Conservation (phyloP, 2,113 vertebrate genomes). For the Alethe diademata region DNA sequence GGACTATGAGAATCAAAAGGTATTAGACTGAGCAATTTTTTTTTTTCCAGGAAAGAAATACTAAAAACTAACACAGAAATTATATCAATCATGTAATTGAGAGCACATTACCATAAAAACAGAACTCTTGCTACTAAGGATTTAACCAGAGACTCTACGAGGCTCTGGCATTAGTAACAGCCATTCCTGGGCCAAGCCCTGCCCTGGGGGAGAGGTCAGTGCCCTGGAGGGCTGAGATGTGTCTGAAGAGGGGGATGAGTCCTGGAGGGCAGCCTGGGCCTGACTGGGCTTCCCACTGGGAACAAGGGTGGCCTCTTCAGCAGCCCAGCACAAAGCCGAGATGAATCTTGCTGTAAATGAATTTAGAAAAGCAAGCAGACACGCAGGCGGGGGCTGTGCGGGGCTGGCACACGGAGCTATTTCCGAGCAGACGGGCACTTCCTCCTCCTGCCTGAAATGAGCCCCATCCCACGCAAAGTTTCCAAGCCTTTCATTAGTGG, state of each 20-base stretch:
- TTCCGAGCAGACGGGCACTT: slow-evolving; percentile 69
- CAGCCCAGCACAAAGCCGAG: background rate
- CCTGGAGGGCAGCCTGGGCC: fast-evolving
- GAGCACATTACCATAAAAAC: background rate
- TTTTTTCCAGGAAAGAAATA: background rate
- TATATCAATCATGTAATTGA: background rate
- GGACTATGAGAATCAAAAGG: background rate
- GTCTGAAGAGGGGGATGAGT: fast-evolving
- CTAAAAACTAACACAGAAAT: background rate
- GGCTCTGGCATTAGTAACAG: fast-evolving
- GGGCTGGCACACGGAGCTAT: slow-evolving; percentile 47
- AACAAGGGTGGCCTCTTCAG: background rate
- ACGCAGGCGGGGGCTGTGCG: background rate
- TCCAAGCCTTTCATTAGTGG: slow-evolving; percentile 81
- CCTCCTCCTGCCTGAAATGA: slow-evolving; percentile 70
- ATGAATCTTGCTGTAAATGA: background rate
- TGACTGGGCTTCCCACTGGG: fast-evolving
- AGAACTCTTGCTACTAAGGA: background rate
- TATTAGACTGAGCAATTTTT: background rate
- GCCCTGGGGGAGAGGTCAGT: fast-evolving
- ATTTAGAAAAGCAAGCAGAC: background rate
- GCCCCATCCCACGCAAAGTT: slow-evolving; percentile 70
- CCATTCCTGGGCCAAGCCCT: background rate
- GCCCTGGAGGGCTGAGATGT: fast-evolving
- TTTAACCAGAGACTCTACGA: background rate